Base-by-base conservation (phyloP, 92 coral and sea anemone species). In the Palythoa caribaeorum region DNA sequence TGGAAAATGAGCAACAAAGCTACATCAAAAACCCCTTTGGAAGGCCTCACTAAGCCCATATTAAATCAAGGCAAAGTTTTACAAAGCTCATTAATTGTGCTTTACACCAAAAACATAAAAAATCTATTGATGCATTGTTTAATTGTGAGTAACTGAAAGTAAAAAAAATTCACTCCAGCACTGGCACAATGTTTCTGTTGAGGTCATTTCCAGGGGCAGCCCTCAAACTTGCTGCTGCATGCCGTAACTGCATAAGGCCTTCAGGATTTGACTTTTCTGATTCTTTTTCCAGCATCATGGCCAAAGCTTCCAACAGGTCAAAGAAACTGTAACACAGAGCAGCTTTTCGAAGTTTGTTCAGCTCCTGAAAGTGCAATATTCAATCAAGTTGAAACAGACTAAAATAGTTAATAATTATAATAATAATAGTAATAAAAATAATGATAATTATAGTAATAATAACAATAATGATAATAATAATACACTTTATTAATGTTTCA, bases 261-360 rank as follows among this genome's bases (percentile, higher is more conserved):
- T 97, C 98, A 1, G 96, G 84, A 47, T 92, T 93, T n/a, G 91
- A 95, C 16, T 94, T 94, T 44, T 89, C 93, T 57, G 95, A 90
- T 75, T 97, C 99, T 76, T 85, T 97, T 80, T 97, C 99, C 59
- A 97, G 75, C 93, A 97, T 83, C 54, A 77, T 84, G 0, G 99
- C 99, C 89, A 97, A 88, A 19, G 96, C 94, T 50, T 97, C 99
- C 83, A 97, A 86, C 14, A 97, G 79, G 50, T 94, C 99, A 79
- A 95, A 69, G 90, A 92, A 97, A 86, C 99, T 96, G 90, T 96
- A 97, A 57, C 95, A 94, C 73, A 97, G 94, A 38, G 99, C 98
- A 50, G 99, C 99, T 84, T 98, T 94, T 14, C 99, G 97, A 14
- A 97, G 94, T 87, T 96, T 86, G 74, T 97, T 97, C 76, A 97